Evolutionary conservation across 2,113 vertebrate genomes (phyloP), one percentile per base, ranked within the genome.

Genomic region (Shinisaurus crocodilurus): DNA sequence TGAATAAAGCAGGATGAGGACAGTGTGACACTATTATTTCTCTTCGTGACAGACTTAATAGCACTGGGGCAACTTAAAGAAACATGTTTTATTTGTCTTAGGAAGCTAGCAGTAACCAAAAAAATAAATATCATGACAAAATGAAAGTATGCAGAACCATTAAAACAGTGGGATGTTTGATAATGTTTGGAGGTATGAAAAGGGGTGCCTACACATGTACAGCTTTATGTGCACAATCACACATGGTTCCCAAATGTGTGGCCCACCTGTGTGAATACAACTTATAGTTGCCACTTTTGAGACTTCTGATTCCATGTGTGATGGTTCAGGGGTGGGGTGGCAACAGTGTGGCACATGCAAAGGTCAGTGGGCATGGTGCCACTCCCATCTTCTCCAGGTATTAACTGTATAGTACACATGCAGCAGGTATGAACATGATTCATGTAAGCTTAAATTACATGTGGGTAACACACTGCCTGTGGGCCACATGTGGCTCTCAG

Each of bases 31-130:
- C 3, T 91, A 57, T 81, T 10, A 70, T 85, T 92, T 90, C 3
- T 48, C 18, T 87, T 92, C 89, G 85, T 27, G 76, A 89, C 81
- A 85, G 5, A 0, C 0, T 80, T 92, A 90, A 88, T 7, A 82
- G 81, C 32, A 72, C 29, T 32, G 70, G 2, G 25, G 37, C 45
- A 89, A 60, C 75, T 91, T 91, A 70, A 92, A 91, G 89, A 18
- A 37, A 37, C 18, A 67, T 69, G n/a, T 23, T 60, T 86, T 74
- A 74, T 74, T 86, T 86, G 45, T 54, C n/a, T 25, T 54, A 57
- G 50, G n/a, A 29, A 54, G 37, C 32, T 50, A 88, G n/a, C 23
- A 81, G 25, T 48, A n/a, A 81, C 29, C 16, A 29, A 69, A 70
- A 72, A 18, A 37, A 86, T 50, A 72, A 50, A 34, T 45, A 67